Conservation (phyloP, 2,888 invertebrate species). For the Ashinkailepas kermadecensis region DNA sequence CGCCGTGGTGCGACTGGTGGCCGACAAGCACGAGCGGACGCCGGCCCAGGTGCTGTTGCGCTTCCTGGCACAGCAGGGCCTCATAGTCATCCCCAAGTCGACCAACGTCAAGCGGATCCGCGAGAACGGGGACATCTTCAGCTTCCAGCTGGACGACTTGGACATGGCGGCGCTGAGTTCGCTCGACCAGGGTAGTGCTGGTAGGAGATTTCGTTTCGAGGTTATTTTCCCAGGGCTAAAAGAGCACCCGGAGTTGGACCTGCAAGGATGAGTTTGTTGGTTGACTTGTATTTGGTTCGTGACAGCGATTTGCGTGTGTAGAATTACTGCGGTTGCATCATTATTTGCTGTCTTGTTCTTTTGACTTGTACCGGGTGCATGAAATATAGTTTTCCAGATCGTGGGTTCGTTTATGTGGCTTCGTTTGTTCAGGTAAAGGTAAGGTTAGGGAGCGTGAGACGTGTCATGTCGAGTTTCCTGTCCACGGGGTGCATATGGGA, state of each 20-base stretch:
- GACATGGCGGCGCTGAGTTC: constrained; percentile 56
- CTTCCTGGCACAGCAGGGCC: constrained; percentile 40
- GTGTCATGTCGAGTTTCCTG: too few relatives aligned
- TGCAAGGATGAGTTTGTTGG: too few relatives aligned
- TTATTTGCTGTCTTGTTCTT: too few relatives aligned
- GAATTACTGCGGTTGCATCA: too few relatives aligned
- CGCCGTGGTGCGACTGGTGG: constrained; percentile 51
- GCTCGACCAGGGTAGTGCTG: constrained; percentile 57
- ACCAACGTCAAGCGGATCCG: constrained; percentile 39
- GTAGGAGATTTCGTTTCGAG: constrained; percentile 61
- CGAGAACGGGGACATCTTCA: constrained; percentile 50
- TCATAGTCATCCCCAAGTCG: constrained; percentile 43
- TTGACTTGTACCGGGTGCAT: too few relatives aligned
- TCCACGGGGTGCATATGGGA: too few relatives aligned
- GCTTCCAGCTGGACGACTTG: constrained; percentile 56
- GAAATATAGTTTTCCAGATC: too few relatives aligned
- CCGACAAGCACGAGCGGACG: constrained; percentile 37
- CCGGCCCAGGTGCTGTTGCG: constrained; percentile 38
- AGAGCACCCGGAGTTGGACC: background rate
- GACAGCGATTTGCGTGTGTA: too few relatives aligned
- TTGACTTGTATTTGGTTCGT: too few relatives aligned
- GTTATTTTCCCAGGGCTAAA: constrained; percentile 51
- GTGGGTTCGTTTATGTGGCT: too few relatives aligned
- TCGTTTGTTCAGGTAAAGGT: too few relatives aligned
- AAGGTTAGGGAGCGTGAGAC: too few relatives aligned